Conservation (phyloP, 1,140 invertebrate genomes). For the Leptinotarsa lineolata region DNA sequence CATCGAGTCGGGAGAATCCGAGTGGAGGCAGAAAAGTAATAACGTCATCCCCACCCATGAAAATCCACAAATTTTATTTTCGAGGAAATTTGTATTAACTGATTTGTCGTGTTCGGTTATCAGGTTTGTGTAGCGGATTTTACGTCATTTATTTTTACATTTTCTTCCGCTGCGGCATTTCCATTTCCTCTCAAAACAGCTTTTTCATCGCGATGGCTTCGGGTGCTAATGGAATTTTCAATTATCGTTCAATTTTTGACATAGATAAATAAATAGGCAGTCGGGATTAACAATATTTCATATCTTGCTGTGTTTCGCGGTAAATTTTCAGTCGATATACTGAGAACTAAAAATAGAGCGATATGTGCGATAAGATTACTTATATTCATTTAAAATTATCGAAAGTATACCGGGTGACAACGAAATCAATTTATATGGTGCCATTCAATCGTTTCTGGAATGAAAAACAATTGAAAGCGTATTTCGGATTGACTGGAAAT, state of each 20-base stretch:
- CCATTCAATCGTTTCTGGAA: no score
- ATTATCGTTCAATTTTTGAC: conserved; percentile 37
- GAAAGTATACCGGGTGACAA: no score
- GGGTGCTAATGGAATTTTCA: conserved; percentile 43
- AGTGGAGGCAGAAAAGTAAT: not conserved
- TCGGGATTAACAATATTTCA: not conserved
- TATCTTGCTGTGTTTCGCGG: not conserved
- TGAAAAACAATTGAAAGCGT: no score
- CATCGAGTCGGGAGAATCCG: not conserved
- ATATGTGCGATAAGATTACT: no score
- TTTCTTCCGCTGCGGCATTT: conserved; percentile 47
- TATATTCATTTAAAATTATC: no score
- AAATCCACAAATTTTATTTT: conserved; percentile 32
- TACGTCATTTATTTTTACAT: conserved; percentile 48
- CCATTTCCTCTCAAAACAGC: conserved; percentile 45
- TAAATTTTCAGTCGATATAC: not conserved
- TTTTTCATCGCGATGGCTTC: conserved; percentile 40
- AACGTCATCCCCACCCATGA: not conserved
- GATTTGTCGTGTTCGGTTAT: conserved; percentile 46
- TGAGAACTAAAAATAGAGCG: not conserved
- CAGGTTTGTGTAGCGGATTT: conserved; percentile 45
- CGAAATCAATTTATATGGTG: not conserved
- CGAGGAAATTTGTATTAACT: conserved; percentile 42
- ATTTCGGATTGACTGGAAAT: no score
- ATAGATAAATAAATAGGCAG: not conserved